Base-by-base conservation (phyloP, 2,888 invertebrate species). In the Polietes domitor region DNA sequence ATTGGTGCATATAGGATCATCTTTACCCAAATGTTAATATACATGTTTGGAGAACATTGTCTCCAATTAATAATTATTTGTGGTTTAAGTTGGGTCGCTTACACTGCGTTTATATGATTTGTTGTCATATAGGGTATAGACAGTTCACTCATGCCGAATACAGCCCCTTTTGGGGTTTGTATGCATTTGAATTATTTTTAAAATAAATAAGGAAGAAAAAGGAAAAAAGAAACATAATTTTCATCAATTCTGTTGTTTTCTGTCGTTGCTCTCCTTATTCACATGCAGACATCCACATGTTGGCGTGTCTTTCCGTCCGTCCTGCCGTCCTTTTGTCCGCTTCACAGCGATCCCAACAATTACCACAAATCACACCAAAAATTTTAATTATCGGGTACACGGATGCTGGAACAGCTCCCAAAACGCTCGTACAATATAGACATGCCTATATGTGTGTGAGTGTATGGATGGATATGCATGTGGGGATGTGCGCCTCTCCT, bases 311-410 rank as follows among this genome's bases (percentile, higher is more conserved):
- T 63, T 50, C 17, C 37, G 53, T 53, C 19, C 50, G 19, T 50
- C 17, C 50, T 2, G 17, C 21, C 12, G 53, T 65, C 6, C 53
- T 15, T 19, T 12, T 26, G 21, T 9, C 50, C 7, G 12, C 58
- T 70, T 70, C 19, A 19, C 9, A 37, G 37, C 6, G 68, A 68
- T 21, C 21, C 26, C 68, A 68, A 19, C 58, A 47, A 61, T 61
- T 32, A 68, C 68, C 79, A 80, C 74, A 70, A 80, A 80, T 74
- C 79, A 80, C 58, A 80, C 47, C 74, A 74, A 73, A 63, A 73
- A 58, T 74, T 80, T 80, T 80, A 80, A 74, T 80, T 80, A 80
- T 80, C 50, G 47, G 70, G 6, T 73, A 65, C 65, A 65, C 53
- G 72, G 32, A 70, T 68, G 74, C 26, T 71, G 43, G 37, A 65